Base-by-base conservation (phyloP, 2,888 invertebrate species). In the Lucinisca nassula region DNA sequence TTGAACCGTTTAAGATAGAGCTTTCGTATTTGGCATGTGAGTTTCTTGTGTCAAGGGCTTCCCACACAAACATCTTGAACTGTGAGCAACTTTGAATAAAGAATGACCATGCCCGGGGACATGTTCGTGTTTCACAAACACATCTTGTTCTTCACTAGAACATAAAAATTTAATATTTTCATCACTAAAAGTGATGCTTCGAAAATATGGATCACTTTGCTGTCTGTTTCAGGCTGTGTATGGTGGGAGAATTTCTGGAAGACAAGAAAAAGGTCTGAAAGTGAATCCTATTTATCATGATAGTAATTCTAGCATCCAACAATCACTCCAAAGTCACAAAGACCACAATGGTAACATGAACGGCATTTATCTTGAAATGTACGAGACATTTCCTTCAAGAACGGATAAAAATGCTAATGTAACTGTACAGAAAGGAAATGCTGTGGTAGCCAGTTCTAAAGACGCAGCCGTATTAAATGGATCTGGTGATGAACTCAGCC, bases 231-330 rank as follows among this genome's bases (percentile, higher is more conserved):
- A 95, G 94, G 93, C 93, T 79, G 90, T 94, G 24, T 94, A 90
- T 90, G 93, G 92, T 67, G 93, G 94, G 17, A 88, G 92, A 70
- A 91, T 94, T 27, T 91, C 92, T 8, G 92, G 92, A 6, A 86
- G 90, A 73, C 90, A 91, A 55, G 85, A 86, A 35, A 87, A 91
- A 32, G 93, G 91, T 8, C 89, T 93, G 40, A 95, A 94, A 85
- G 91, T 93, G 77, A 95, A 95, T 79, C 94, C 94, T 14, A 85
- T 95, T 24, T 95, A 91, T 83, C 91, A 90, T 74, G 93, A 93
- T 55, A 79, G 61, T 17, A 88, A 77, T 77, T 37, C 55, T 45
- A 45, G 58, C 51, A 79, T 38, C 76, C 67, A 40, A 21, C 24
- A 55, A n/a, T 49, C 40, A 58, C 32, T 27, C n/a, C n/a, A 80